phyloP scores from a whole-genome alignment of 2,888 invertebrate genomes.

The Biston betularia region DNA sequence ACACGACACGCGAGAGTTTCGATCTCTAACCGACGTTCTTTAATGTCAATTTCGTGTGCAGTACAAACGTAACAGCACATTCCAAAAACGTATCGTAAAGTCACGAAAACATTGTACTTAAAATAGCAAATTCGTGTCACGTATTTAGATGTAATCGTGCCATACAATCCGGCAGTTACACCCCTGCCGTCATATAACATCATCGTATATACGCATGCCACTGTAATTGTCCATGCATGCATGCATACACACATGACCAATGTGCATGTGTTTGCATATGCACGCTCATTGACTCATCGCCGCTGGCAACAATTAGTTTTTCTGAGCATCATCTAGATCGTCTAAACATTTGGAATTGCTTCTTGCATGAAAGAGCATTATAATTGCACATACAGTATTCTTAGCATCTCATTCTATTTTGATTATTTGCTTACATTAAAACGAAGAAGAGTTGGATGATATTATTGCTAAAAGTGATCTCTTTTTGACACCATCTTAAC shows the following conservation, averaged over 20 bases:
- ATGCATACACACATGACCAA: conserved; percentile 22
- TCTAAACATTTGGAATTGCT: conserved; percentile 43
- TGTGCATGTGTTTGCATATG: conserved; percentile 19
- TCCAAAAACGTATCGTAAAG: conserved; percentile 27
- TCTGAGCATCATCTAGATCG: conserved; percentile 38
- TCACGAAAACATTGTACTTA: conserved; percentile 3
- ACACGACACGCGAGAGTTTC: conserved; percentile 25
- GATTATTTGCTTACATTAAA: neutral
- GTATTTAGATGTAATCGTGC: neutral
- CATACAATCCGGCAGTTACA: conserved; percentile 14
- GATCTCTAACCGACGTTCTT: conserved; percentile 19
- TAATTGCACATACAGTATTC: neutral
- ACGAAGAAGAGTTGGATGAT: too few relatives aligned
- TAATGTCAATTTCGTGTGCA: conserved; percentile 29
- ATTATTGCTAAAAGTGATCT: too few relatives aligned
- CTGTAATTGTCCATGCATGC: conserved; percentile 50
- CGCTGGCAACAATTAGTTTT: conserved; percentile 36
- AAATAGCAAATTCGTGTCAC: neutral
- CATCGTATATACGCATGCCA: conserved; percentile 48
- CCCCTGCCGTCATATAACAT: conserved; percentile 46
- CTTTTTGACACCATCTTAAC: too few relatives aligned
- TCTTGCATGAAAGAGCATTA: conserved; percentile 35
- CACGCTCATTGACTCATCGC: conserved; percentile 32
- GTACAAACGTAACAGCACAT: conserved; percentile 28
- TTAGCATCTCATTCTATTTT: neutral